Conservation (phyloP, 1,140 invertebrate genomes). For the Brachionus manjavacas region DNA sequence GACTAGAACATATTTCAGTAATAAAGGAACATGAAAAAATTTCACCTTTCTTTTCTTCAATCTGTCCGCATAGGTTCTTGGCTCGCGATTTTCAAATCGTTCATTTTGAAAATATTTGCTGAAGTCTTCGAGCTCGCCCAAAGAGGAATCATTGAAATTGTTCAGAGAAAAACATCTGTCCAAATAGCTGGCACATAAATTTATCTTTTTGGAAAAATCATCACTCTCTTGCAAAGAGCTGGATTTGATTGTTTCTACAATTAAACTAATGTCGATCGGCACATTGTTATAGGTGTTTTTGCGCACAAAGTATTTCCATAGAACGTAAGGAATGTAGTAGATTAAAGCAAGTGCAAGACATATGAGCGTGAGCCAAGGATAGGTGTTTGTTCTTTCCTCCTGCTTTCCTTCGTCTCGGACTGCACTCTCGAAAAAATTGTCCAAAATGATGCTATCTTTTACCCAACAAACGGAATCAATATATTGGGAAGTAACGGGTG, state of each 20-base stretch:
- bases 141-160: conserved; percentile 18
- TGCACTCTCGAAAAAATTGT: not conserved
- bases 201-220: conserved; percentile 8
- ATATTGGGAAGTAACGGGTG: not conserved
- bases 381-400: conserved; percentile 53
- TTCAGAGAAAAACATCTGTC: conserved; percentile 38
- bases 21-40: conserved; percentile 8
- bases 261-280: not conserved
- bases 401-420: not conserved
- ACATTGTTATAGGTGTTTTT: conserved; percentile 13
- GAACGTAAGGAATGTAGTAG: conserved; percentile 61
- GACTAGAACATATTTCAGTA: conserved; percentile 13
- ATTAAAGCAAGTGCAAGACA: conserved; percentile 60
- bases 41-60: conserved; percentile 11
- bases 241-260: not conserved
- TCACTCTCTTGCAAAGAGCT: not conserved
- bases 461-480: not conserved
- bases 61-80: not conserved
- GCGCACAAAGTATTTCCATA: conserved; percentile 54
- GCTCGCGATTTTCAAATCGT: not conserved
- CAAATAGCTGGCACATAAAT: not conserved
- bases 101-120: conserved; percentile 7
- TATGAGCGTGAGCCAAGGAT: conserved; percentile 63
- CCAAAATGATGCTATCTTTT: not conserved
- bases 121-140: conserved; percentile 15